Conservation (phyloP, 2,888 invertebrate genomes). For the Aphidoletes aphidimyza region DNA sequence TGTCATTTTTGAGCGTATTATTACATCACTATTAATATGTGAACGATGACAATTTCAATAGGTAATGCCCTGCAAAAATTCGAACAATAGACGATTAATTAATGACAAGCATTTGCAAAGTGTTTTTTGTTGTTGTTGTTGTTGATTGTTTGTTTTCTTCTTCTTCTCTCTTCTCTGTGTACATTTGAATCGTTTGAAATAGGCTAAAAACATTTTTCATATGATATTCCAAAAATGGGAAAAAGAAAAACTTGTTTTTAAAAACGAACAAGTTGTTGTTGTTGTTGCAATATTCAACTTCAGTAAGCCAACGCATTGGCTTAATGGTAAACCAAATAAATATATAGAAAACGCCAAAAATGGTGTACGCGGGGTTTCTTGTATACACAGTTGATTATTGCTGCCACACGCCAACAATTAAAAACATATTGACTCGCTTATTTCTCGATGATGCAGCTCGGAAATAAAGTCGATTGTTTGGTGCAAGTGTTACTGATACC, state of each 20-base stretch:
- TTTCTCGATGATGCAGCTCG: background rate
- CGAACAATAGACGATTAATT: conserved; percentile 52
- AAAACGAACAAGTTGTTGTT: no score
- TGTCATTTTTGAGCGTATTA: background rate
- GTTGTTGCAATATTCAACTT: background rate
- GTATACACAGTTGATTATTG: conserved; percentile 26
- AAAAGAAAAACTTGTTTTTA: no score
- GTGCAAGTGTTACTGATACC: conserved; percentile 35
- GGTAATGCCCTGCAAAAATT: background rate
- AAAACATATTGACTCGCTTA: conserved; percentile 45
- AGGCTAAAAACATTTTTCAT: no score
- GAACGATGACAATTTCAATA: conserved; percentile 40
- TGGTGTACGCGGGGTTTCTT: background rate
- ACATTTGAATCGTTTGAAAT: no score
- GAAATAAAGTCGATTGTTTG: background rate
- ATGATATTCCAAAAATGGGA: no score
- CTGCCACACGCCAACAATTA: conserved; percentile 52
- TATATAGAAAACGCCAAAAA: background rate
- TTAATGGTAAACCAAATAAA: background rate
- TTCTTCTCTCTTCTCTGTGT: background rate
- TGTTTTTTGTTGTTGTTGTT: no score
- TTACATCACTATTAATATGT: background rate
- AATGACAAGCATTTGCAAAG: no score
- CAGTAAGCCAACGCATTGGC: background rate
- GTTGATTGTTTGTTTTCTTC: background rate